Conservation (phyloP, 2,888 invertebrate genomes). For the Steinernema carpocapsae region DNA sequence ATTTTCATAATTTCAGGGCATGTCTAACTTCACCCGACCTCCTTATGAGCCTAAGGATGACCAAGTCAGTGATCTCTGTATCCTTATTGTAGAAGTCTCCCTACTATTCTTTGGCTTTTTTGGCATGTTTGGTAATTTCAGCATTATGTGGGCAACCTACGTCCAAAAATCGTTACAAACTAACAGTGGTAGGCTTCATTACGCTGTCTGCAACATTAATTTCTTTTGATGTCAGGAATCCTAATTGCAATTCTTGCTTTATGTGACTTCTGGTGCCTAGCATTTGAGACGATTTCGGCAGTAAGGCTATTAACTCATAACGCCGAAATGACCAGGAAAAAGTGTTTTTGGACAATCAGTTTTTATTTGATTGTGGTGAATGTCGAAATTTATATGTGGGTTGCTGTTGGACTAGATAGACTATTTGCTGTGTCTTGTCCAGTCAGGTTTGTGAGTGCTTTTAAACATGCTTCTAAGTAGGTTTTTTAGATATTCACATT, state of each 20-base stretch:
- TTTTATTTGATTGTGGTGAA: not conserved
- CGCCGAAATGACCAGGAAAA: not conserved
- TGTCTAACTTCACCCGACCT: no score
- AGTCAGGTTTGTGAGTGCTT: not conserved
- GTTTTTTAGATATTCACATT: not conserved
- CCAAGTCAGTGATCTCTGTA: slow-evolving; percentile 1
- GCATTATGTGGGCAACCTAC: not conserved
- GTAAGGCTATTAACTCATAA: not conserved
- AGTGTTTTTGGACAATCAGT: slow-evolving; percentile 10
- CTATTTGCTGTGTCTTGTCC: not conserved
- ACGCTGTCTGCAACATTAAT: not conserved
- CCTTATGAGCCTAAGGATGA: no score
- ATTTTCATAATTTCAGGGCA: no score
- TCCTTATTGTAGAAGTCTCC: not conserved
- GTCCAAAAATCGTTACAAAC: not conserved
- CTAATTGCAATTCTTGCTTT: not conserved
- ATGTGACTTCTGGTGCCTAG: slow-evolving; percentile 1
- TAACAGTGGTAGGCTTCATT: not conserved
- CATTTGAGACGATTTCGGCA: not conserved
- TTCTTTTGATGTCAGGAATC: not conserved
- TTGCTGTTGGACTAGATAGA: not conserved
- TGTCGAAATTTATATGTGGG: not conserved
- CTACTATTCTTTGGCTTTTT: not conserved
- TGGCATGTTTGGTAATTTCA: not conserved
- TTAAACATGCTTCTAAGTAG: not conserved